Evolutionary conservation across 2,113 vertebrate species (phyloP), one percentile per base, ranked within the genome.

Genomic region (Chaetodon auriga): DNA sequence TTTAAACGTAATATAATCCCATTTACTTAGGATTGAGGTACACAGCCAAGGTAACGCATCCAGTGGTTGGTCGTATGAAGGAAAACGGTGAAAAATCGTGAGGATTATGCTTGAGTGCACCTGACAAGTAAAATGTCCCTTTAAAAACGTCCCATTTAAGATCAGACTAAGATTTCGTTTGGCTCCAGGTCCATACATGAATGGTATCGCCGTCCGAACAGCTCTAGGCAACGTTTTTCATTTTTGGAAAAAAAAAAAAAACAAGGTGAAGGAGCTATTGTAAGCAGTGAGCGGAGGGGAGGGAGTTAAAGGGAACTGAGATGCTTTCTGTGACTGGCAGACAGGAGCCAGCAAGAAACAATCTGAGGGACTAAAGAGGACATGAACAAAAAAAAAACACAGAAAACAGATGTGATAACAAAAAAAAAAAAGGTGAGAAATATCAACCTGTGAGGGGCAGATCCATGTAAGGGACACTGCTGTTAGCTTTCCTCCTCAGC

Each of bases 1-100:
- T 87, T 61, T 18, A 71, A 57, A 81, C 84, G 53, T 45, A 80
- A 84, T 74, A 53, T 77, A 89, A 63, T 74, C 82, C 72, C 48
- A 63, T 70, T 66, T 48, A 57, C 69, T 25, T 19, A 63, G 73
- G 79, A 83, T 35, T 86, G 89, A 88, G 83, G 85, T 84, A 91
- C 83, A 85, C 60, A 76, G 79, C 68, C 62, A 51, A 58, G 38
- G 53, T 82, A 69, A 78, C 63, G 64, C 62, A 53, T 75, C 64
- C 77, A 82, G 75, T 78, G 43, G 79, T 80, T 80, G 75, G 65
- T 60, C 41, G 8, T 68, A 70, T 46, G 62, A 75, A 4, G 7
- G 0, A 45, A 62, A 68, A 69, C 2, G 30, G 43, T 71, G 38
- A 49, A 45, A 66, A 51, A 45, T 43, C 2, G 5, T 7, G 1